Evolutionary conservation across 2,888 invertebrate species (phyloP).

Genomic region (Apodemia mormo): DNA sequence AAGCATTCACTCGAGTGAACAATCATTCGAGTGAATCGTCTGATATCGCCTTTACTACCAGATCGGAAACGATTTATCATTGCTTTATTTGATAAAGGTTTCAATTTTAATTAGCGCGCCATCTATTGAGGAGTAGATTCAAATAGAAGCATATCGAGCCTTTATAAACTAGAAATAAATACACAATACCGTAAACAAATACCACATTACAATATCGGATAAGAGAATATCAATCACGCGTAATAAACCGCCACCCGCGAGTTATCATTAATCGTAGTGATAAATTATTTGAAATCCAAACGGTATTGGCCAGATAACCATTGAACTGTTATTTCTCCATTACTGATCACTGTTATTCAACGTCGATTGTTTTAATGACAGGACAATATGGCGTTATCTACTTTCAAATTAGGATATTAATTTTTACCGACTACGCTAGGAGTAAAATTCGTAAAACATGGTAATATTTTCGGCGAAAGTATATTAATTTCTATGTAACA

Average conservation of each 20-base stretch:
- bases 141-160: too few relatives aligned
- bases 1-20: too few relatives aligned
- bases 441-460: too few relatives aligned
- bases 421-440: neutral
- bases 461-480: too few relatives aligned
- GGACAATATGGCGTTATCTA: neutral
- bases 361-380: neutral
- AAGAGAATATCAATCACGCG: conserved; percentile 9
- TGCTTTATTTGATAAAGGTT: too few relatives aligned
- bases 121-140: too few relatives aligned
- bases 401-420: neutral
- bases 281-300: conserved; percentile 23
- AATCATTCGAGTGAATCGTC: too few relatives aligned
- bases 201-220: conserved; percentile 13
- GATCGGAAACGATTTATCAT: too few relatives aligned
- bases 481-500: too few relatives aligned
- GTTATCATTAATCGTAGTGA: conserved; percentile 23
- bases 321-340: conserved; percentile 16
- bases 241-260: conserved; percentile 13
- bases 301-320: conserved; percentile 22
- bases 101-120: too few relatives aligned
- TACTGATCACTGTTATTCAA: conserved; percentile 3
- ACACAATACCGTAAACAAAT: neutral
- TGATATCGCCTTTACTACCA: too few relatives aligned
- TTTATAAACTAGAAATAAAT: neutral